Evolutionary conservation across 1,140 invertebrate genomes (phyloP), one percentile per base, ranked within the genome.

Genomic region (Pissodes strobi): DNA sequence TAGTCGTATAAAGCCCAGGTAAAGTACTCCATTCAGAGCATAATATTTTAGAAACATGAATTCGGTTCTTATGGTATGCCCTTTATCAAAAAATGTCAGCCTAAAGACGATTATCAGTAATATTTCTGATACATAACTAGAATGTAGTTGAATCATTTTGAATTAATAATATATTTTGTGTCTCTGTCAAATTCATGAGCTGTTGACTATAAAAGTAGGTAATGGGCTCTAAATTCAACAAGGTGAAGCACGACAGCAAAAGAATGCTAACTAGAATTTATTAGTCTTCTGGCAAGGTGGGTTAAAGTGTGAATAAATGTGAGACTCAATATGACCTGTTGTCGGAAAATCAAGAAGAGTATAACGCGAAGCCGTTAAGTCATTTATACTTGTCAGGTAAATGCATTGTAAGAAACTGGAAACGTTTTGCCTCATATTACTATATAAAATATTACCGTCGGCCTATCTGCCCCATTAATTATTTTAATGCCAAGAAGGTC

Each of bases 401-500:
- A 46, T 45, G 38, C 41, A 57, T 57, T 57, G 41, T 57, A 57
- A n/a, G 55, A 45, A 57, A 45, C 23, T 45, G 41, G 41, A 57
- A 57, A 57, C 55, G 39, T 56, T 56, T 41, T 34, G 15, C 52
- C 34, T 41, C 21, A 10, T 56, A 34, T n/a, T 56, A 48, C 10
- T 41, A 13, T 41, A 41, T 41, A 41, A 41, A 13, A 41, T 41
- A 41, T 41, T 41, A 41, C 38, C 17, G n/a, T 41, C 38, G 15
- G 38, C 15, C 23, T 56, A 56, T 39, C 52, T 12, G 34, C 15
- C 13, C 55, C 55, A 58, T 58, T 58, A 58, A 58, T 58, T 58
- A 58, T 58, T 58, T 58, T 58, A 58, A 58, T 58, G 55, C 55
- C 39, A 46, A 45, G 23, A 17, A 45, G 55, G 55, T 58, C 55